Evolutionary conservation across 1,140 invertebrate species (phyloP), one percentile per base, ranked within the genome.

Genomic region (Megathymus violae): DNA sequence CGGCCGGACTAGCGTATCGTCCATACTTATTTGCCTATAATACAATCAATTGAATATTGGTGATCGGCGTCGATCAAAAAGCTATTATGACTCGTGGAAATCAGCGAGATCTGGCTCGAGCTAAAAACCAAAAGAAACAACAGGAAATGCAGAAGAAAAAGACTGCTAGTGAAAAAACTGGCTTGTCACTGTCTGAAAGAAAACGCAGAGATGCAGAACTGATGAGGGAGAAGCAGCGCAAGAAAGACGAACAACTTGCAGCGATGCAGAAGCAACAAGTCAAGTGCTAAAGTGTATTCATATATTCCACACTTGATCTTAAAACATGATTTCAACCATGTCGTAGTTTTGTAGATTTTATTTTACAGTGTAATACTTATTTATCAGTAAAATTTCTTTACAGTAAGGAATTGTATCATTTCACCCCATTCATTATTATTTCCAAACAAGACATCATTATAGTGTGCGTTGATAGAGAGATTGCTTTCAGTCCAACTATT

Each of bases 131-230:
- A 76, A 97, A 97, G 81, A 97, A 97, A 82, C 93, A 94, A 74
- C 91, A 93, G 62, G 96, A 97, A 78, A 60, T 82, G 51, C 85
- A 89, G 41, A 96, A 95, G 84, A 94, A 93, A 65, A 95, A 95
- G 88, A 93, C 78, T 74, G 92, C 93, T 48, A 95, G 92, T 88
- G 93, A 91, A 69, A 94, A 93, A 59, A 94, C 95, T 85, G 95
- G 95, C 38, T 84, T 96, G 82, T 95, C 94, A 15, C 85, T 97
- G 17, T 94, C 95, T 83, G 95, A 96, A 85, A 92, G 96, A 62
- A 95, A 96, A 93, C 93, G 95, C 83, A 96, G 96, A 76, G 96
- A 97, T 93, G 96, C 96, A 17, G 95, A 96, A 78, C 69, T 95
- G 68, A 96, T 97, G 95, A 88, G 96, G 77, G 94, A 96, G 79